Conservation (phyloP, 2,797 vertebrate genomes). For the Gobio occitaniae region DNA sequence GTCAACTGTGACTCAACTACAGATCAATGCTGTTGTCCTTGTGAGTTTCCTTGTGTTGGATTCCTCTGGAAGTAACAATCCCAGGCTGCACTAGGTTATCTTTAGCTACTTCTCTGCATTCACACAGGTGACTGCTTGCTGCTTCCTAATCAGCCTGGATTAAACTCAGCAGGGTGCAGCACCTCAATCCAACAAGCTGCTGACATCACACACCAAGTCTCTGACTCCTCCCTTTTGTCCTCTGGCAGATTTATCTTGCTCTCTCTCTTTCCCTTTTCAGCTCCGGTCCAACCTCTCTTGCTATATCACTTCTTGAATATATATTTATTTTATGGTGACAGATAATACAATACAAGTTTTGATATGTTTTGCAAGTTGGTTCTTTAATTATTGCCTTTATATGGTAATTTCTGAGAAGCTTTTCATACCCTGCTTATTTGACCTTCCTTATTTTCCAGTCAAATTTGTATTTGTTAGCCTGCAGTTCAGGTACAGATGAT, state of each 20-base stretch:
- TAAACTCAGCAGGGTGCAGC: conserved; percentile 80
- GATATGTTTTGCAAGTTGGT: background rate
- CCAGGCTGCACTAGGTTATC: background rate
- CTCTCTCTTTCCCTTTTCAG: conserved; percentile 1
- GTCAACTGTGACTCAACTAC: background rate
- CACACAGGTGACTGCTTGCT: conserved; percentile 72
- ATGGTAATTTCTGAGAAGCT: conserved; percentile 16
- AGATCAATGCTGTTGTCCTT: background rate
- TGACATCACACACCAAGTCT: conserved; percentile 69
- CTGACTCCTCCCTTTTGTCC: conserved; percentile 50
- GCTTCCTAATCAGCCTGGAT: conserved; percentile 80
- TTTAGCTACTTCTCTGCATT: conserved; percentile 13
- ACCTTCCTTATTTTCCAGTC: conserved; percentile 53
- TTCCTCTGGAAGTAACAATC: background rate
- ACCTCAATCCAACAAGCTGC: conserved; percentile 78
- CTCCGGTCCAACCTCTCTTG: background rate
- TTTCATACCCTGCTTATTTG: conserved; percentile 20
- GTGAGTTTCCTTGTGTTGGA: background rate
- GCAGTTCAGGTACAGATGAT: background rate
- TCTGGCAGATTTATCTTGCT: conserved; percentile 45
- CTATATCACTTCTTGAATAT: background rate
- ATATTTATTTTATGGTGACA: background rate
- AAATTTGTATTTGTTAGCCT: conserved; percentile 40
- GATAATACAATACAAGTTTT: background rate
- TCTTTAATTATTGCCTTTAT: conserved; percentile 28